A percentile compares a stretch with the other conserved stretches of the same genome.
Evolutionary conservation across 2,888 invertebrate species (phyloP).

Genomic region (Sclerodermus sp.): DNA sequence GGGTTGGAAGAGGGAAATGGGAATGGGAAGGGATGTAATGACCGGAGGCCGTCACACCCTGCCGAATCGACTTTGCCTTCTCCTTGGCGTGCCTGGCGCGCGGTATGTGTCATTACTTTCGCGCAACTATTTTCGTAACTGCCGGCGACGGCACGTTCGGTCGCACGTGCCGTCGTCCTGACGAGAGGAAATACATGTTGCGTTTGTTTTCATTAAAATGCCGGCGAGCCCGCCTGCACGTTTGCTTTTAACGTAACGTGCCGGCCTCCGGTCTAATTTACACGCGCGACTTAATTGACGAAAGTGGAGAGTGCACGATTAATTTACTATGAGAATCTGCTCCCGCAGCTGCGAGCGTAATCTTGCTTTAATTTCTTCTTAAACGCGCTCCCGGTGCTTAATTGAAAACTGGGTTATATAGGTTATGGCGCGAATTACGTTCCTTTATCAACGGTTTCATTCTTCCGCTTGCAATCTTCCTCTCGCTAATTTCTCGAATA

Average conservation of each 20-base stretch:
- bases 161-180: slow-evolving; percentile 32
- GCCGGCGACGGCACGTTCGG: slow-evolving; percentile 38
- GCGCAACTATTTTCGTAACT: slow-evolving; percentile 48
- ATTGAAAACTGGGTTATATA: no score
- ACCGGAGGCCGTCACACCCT: background rate
- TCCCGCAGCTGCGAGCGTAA: no score
- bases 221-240: slow-evolving; percentile 15
- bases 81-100: slow-evolving; percentile 3
- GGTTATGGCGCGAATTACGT: no score
- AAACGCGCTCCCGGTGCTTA: no score
- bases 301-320: no score
- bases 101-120: slow-evolving; percentile 46
- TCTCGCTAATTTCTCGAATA: no score
- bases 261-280: background rate
- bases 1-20: no score
- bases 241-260: slow-evolving; percentile 16
- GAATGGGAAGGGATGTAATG: slow-evolving; percentile 4
- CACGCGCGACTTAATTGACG: no score
- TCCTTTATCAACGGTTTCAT: no score
- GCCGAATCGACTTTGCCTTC: background rate
- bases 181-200: slow-evolving; percentile 28
- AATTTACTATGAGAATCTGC: no score
- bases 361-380: no score
- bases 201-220: slow-evolving; percentile 46
- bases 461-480: no score